Base-by-base conservation (phyloP, 2,113 vertebrate genomes). In the Dicaeum eximium region DNA sequence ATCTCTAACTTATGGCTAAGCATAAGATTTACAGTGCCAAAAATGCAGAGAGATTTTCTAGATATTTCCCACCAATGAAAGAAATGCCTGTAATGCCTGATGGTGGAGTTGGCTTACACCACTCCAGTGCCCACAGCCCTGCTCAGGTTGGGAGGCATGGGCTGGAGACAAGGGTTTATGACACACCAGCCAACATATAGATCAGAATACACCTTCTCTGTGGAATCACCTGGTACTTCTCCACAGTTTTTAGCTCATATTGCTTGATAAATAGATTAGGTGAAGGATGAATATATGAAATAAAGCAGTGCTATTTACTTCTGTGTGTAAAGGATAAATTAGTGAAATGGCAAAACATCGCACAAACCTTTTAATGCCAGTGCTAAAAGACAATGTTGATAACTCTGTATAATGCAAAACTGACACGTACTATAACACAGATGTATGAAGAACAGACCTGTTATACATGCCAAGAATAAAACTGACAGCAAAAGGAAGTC, bases 11-110 rank as follows among this genome's bases (percentile, higher is more conserved):
- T 96, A 89, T 58, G 94, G 83, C 78, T 65, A 64, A 93, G 92
- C 74, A 37, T 91, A 88, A 96, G 80, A 95, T 94, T 95, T 94
- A 94, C 60, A 65, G 88, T 96, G 97, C 88, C 96, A 98, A 97
- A 94, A 97, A 90, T 92, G 88, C 86, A 95, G 84, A 89, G 84
- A 97, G 91, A 97, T 98, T 98, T 97, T 97, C 95, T 92, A 98
- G 97, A 97, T 96, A 98, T 98, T 98, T 97, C 96, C 97, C 95
- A 96, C 94, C 96, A 96, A 80, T 96, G 96, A 98, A 92, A 98
- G 96, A 98, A 98, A 98, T 96, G 96, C 94, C 87, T 96, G 91
- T 92, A 96, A 98, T 95, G 96, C 82, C 90, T 97, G 95, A 84
- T 47, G 75, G 94, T 28, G n/a, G 96, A 98, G 95, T 89, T 77